Base-by-base conservation (phyloP, 1,140 invertebrate genomes). In the Eufriesea mexicana region DNA sequence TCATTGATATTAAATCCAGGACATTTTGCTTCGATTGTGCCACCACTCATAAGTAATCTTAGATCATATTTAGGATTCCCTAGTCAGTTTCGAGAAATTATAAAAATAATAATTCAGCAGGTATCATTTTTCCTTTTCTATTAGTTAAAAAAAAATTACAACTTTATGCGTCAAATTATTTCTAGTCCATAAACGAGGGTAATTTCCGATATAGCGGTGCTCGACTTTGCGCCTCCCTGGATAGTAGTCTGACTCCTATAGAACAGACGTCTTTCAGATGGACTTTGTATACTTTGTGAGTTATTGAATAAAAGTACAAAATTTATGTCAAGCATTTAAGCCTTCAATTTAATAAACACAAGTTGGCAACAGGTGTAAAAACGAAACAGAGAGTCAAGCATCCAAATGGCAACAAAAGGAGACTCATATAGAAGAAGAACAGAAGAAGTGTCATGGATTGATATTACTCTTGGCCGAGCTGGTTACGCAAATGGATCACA, bases 121-220 rank as follows among this genome's bases (percentile, higher is more conserved):
- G 95, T 96, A 92, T 88, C n/a, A 25, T 20, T 16, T 2, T 55
- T 80, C 45, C 1, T 67, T 74, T 57, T 79, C 10, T 2, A 20
- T 25, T 28, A 18, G 25, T 47, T 1, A 9, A 49, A 9, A 18
- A 25, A 64, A 82, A 42, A 49, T 45, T 78, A 18, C 42, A 73
- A 74, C 68, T 55, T 73, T 51, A 80, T 82, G 64, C 18, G 57
- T 57, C 23, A 61, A 28, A 54, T 35, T 68, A 42, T 84, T 93
- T 92, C 59, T 84, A 96, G 96, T 96, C 95, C 51, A 95, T 96
- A 84, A 93, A 88, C n/a, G 96, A 96, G 91, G 92, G 95, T 8
- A 96, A 96, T 90, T 96, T 96, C 90, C 95, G 96, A 83, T 96
- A 96, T 92, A 96, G 96, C 86, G 96, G 96, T 57, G 96, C 96